Evolutionary conservation across 2,888 invertebrate genomes (phyloP).

Genomic region (Tetrapedia diversipes): DNA sequence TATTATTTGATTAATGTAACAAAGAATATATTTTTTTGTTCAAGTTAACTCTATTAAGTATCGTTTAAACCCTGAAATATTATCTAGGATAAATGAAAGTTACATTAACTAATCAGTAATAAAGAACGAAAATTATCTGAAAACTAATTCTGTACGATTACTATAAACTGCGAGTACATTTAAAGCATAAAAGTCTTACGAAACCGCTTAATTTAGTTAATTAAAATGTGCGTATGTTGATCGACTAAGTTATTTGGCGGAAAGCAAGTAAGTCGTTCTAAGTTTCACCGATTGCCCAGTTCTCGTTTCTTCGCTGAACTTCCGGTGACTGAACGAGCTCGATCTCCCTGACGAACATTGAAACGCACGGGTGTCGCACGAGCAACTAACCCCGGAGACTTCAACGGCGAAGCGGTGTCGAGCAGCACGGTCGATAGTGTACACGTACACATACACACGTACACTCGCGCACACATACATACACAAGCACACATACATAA

Average conservation of each 20-base stretch:
- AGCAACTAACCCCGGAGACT: conserved; percentile 23
- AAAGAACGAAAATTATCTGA: too few species aligned
- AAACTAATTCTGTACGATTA: too few species aligned
- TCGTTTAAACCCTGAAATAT: too few species aligned
- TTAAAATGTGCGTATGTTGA: conserved; percentile 4
- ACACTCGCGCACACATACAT: too few species aligned
- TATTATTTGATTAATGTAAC: too few species aligned
- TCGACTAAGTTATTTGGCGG: neutral
- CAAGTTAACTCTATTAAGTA: too few species aligned
- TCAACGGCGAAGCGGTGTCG: conserved; percentile 39
- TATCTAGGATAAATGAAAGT: too few species aligned
- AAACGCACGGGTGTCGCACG: conserved; percentile 13
- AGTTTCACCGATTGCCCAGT: conserved; percentile 25
- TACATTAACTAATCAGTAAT: too few species aligned
- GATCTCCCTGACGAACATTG: conserved; percentile 9
- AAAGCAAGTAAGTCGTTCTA: neutral
- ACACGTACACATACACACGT: neutral
- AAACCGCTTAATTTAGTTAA: too few species aligned
- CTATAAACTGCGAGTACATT: too few species aligned
- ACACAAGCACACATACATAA: neutral
- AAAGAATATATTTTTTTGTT: too few species aligned
- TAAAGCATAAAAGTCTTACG: too few species aligned
- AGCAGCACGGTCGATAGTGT: conserved; percentile 42
- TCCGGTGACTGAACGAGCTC: neutral
- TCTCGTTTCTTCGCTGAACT: neutral